Percentiles rank a stretch among this genome's conserved stretches.
These are phyloP conservation scores for Odontothrips loti DNA, from an alignment of 2,888 invertebrate genomes.

Conservation along the genomic window DNA sequence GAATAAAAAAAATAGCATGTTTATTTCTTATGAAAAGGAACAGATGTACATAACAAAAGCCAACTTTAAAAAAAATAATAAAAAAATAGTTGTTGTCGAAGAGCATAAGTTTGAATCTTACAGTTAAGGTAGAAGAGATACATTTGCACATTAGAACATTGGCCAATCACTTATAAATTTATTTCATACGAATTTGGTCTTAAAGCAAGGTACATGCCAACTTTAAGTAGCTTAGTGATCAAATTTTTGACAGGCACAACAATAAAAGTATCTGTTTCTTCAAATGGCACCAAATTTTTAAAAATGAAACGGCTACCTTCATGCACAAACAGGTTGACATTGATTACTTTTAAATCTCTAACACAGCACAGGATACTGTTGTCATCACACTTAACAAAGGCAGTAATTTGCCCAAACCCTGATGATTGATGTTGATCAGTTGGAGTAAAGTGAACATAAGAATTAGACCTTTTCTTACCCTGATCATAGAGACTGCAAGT, in stretches of 20 bases:
- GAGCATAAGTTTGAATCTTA: too few relatives aligned
- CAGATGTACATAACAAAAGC: too few relatives aligned
- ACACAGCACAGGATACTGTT: neutral
- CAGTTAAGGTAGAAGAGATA: too few relatives aligned
- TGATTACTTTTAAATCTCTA: neutral
- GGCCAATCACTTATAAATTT: neutral
- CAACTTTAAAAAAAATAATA: too few relatives aligned
- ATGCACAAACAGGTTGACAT: neutral
- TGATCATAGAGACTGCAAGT: neutral
- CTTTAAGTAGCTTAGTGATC: neutral
- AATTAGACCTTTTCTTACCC: neutral
- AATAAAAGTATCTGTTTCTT: neutral
- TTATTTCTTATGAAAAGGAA: too few relatives aligned
- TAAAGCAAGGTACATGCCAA: neutral
- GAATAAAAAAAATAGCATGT: too few relatives aligned
- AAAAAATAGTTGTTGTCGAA: too few relatives aligned
- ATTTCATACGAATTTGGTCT: neutral
- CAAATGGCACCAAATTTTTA: neutral
- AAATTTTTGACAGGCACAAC: neutral
- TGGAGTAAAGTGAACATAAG: neutral
- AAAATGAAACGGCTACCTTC: neutral
- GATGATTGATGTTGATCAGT: neutral
- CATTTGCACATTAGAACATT: too few relatives aligned
- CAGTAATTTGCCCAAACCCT: neutral
- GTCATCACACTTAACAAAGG: neutral